Evolutionary conservation across 2,113 vertebrate genomes (phyloP).

Genomic region (Grus americana): DNA sequence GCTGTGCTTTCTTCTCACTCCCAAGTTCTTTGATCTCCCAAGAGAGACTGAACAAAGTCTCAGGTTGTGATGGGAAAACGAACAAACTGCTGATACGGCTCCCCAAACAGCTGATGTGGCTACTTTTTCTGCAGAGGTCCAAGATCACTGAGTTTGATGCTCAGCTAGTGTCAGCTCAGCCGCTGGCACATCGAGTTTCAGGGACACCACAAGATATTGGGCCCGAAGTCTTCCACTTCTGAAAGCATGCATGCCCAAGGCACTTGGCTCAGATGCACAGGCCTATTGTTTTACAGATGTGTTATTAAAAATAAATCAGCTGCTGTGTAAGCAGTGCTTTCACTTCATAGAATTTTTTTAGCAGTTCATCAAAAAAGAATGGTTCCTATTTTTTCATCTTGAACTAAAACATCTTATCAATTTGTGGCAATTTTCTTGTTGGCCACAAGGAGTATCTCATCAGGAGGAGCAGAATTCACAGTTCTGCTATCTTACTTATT

Average conservation of each 20-base stretch:
- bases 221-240: background rate
- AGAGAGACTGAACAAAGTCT: background rate
- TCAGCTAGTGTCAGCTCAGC: background rate
- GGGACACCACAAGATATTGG: background rate
- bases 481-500: background rate
- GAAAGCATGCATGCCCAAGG: background rate
- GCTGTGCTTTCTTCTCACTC: background rate
- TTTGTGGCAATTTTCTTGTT: background rate
- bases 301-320: background rate
- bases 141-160: background rate
- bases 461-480: background rate
- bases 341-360: background rate
- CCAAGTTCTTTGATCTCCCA: background rate
- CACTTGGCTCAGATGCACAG: background rate
- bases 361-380: background rate
- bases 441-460: background rate
- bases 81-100: background rate
- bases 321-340: background rate
- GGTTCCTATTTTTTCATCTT: background rate
- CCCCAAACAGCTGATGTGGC: background rate
- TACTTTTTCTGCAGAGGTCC: background rate
- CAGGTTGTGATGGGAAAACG: background rate
- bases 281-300: background rate
- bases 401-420: background rate
- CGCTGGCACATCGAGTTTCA: rapidly evolving